Conservation (phyloP, 2,888 invertebrate species). For the Anthophora plumipes region DNA sequence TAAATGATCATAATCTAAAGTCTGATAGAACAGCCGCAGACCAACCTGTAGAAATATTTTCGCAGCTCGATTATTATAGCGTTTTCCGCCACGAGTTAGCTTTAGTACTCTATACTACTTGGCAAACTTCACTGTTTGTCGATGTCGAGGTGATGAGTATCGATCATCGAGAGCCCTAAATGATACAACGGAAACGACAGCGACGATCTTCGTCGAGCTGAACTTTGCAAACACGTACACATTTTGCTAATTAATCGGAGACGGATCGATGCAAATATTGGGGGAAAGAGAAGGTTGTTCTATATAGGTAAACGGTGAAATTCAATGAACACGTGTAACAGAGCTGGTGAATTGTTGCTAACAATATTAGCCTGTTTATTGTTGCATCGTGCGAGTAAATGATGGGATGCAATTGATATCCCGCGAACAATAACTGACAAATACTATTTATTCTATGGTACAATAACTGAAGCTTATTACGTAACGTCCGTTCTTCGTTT, state of each 20-base stretch:
- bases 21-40: no score
- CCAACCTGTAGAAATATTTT: no score
- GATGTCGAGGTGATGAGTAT: neutral
- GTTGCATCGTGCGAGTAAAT: slow-evolving; percentile 1
- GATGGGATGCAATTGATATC: neutral
- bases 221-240: slow-evolving; percentile 39
- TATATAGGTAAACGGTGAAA: slow-evolving; percentile 4
- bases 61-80: no score
- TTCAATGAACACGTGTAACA: slow-evolving; percentile 11
- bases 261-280: slow-evolving; percentile 41
- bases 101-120: neutral
- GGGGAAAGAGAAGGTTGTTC: neutral
- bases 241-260: slow-evolving; percentile 46
- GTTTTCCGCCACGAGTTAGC: no score
- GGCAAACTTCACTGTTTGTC: neutral
- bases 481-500: neutral
- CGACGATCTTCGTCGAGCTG: slow-evolving; percentile 20
- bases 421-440: neutral
- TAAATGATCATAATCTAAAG: no score
- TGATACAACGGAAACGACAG: slow-evolving; percentile 10
- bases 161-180: neutral
- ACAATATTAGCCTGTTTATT: slow-evolving; percentile 28
- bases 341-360: slow-evolving; percentile 17
- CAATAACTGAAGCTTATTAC: neutral
- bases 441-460: neutral